Evolutionary conservation across 2,797 vertebrate species (phyloP).

Genomic region (Gymnopithys bicolor): DNA sequence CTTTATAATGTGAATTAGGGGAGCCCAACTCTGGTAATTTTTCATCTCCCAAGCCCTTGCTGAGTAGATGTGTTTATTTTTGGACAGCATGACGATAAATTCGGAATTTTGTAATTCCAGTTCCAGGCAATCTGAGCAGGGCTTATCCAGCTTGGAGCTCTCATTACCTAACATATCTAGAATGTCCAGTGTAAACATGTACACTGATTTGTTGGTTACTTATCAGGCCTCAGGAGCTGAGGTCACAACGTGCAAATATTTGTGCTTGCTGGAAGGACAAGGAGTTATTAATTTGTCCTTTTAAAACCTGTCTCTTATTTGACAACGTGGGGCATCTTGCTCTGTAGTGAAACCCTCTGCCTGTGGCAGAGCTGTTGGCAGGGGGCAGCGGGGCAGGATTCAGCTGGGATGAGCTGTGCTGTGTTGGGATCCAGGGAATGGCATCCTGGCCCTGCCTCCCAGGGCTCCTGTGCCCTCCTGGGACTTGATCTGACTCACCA

Average conservation of each 20-base stretch:
- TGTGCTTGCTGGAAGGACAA: slow-evolving; percentile 11
- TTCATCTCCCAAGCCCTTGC: background rate
- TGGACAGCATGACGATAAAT: background rate
- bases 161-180: slow-evolving; percentile 12
- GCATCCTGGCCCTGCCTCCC: background rate
- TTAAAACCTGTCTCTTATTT: background rate
- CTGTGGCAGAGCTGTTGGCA: rapidly evolving
- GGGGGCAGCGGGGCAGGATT: background rate
- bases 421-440: background rate
- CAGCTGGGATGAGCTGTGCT: background rate
- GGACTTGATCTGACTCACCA: background rate
- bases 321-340: rapidly evolving
- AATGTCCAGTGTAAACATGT: slow-evolving; percentile 9
- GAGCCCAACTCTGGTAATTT: background rate
- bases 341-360: background rate
- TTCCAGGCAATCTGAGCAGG: background rate
- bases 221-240: background rate
- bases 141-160: slow-evolving; percentile 4
- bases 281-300: background rate
- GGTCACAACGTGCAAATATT: background rate
- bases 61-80: slow-evolving; percentile 10
- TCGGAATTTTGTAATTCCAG: background rate
- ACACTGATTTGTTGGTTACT: background rate
- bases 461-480: background rate
- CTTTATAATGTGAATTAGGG: background rate